Conservation (phyloP, 1,140 invertebrate species). For the Apolygus lucorum region DNA sequence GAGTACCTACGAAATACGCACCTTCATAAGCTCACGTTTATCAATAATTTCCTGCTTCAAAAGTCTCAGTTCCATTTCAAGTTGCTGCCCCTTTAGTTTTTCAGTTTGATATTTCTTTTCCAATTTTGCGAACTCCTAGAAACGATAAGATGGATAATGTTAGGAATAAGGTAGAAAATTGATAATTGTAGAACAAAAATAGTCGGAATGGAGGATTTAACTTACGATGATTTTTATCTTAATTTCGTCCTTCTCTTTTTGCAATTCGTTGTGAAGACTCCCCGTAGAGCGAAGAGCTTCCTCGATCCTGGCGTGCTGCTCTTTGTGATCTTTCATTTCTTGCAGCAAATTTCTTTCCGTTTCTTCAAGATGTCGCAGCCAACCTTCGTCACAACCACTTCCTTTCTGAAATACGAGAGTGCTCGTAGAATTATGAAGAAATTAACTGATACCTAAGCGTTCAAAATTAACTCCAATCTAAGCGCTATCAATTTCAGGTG, state of each 20-base stretch:
- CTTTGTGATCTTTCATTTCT: slow-evolving; percentile 22
- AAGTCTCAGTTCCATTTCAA: background rate
- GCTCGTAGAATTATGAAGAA: too few relatives aligned
- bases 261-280: slow-evolving; percentile 24
- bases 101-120: slow-evolving; percentile 20
- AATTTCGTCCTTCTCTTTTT: slow-evolving; percentile 9
- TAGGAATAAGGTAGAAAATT: background rate
- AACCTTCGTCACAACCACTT: background rate
- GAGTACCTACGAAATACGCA: too few relatives aligned
- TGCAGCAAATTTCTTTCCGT: background rate
- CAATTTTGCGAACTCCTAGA: slow-evolving; percentile 16
- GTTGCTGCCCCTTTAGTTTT: background rate
- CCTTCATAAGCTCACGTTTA: slow-evolving; percentile 16
- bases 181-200: background rate
- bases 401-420: background rate
- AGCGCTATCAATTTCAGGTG: too few relatives aligned
- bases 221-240: slow-evolving; percentile 4
- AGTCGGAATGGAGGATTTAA: too few relatives aligned
- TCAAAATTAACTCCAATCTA: too few relatives aligned
- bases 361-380: slow-evolving; percentile 16
- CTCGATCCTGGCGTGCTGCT: slow-evolving; percentile 27
- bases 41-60: slow-evolving; percentile 15
- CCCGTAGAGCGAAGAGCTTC: slow-evolving; percentile 25
- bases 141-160: too few relatives aligned
- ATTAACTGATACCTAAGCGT: too few relatives aligned